Percentiles rank a stretch among this genome's conserved stretches.
These are phyloP conservation scores for Lophura swinhoii DNA, from an alignment of 2,797 vertebrate species.

Conservation along the genomic window DNA sequence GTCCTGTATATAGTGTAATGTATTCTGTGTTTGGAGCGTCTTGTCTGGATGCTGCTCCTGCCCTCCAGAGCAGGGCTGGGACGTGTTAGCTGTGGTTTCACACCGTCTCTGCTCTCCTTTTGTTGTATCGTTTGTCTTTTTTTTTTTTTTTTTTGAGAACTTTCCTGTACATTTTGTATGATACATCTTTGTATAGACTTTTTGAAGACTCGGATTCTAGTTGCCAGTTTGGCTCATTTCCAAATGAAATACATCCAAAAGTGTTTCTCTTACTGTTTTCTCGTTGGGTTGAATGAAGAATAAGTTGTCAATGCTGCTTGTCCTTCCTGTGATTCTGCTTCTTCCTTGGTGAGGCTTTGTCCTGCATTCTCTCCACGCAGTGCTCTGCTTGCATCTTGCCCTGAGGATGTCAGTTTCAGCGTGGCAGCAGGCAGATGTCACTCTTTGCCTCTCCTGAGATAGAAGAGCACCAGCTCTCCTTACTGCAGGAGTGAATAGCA, in stretches of 20 bases:
- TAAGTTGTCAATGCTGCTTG: background rate
- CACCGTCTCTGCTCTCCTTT: constrained; percentile 66
- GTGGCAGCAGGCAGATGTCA: accelerated
- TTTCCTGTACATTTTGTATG: constrained; percentile 84
- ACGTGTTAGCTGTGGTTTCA: constrained; percentile 64
- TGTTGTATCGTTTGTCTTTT: constrained; percentile 62
- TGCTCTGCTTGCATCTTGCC: accelerated
- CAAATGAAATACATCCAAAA: constrained; percentile 82
- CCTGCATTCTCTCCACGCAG: accelerated
- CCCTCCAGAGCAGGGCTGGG: constrained; percentile 34
- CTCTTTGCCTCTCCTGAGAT: background rate
- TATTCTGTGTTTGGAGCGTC: constrained; percentile 64
- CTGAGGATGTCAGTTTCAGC: background rate
- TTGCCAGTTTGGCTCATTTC: constrained; percentile 82
- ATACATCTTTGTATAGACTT: constrained; percentile 85
- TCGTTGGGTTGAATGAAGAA: constrained; percentile 43
- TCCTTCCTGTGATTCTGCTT: constrained; percentile 43
- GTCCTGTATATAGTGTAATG: constrained; percentile 78
- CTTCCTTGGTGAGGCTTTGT: background rate
- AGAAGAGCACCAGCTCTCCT: background rate
- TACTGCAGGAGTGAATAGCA: accelerated
- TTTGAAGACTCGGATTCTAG: constrained; percentile 84
- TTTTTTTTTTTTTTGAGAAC: constrained; percentile 56
- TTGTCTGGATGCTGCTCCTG: constrained; percentile 20
- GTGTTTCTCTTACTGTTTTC: constrained; percentile 67